Conservation (phyloP, 1,140 invertebrate genomes). For the Sycophila sp. region DNA sequence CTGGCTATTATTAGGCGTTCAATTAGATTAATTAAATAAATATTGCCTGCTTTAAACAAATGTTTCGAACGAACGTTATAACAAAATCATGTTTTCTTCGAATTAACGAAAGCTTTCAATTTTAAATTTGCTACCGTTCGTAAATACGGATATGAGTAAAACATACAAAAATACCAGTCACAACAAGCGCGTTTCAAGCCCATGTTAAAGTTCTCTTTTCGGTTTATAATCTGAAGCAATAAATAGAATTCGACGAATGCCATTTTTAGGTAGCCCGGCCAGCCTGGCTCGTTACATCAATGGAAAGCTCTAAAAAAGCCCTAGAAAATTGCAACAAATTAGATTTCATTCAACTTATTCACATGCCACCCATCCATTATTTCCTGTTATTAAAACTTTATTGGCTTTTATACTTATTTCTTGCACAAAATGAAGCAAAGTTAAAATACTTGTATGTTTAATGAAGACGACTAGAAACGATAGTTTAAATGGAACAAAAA, state of each 20-base stretch:
- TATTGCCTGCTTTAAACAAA: background rate
- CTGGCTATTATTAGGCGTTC: too few relatives aligned
- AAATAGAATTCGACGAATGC: background rate
- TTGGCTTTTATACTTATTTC: background rate
- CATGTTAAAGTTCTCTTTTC: background rate
- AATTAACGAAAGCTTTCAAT: constrained; percentile 1
- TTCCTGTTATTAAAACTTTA: background rate
- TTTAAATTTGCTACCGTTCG: background rate
- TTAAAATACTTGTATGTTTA: too few relatives aligned
- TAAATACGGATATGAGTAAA: background rate
- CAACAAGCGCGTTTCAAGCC: background rate
- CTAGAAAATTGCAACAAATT: constrained; percentile 4
- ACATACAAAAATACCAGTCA: constrained; percentile 5
- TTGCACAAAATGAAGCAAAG: too few relatives aligned
- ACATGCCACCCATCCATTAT: background rate
- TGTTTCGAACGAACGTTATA: background rate
- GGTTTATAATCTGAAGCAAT: background rate
- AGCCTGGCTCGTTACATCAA: constrained; percentile 10
- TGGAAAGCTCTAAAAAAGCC: background rate
- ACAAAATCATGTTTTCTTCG: background rate
- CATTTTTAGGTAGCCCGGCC: background rate
- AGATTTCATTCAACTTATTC: background rate
- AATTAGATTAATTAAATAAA: too few relatives aligned
- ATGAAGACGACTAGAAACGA: too few relatives aligned
- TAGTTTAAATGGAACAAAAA: too few relatives aligned